phyloP scores from a whole-genome alignment of 2,888 invertebrate species.

The Mellilla xanthometata region DNA sequence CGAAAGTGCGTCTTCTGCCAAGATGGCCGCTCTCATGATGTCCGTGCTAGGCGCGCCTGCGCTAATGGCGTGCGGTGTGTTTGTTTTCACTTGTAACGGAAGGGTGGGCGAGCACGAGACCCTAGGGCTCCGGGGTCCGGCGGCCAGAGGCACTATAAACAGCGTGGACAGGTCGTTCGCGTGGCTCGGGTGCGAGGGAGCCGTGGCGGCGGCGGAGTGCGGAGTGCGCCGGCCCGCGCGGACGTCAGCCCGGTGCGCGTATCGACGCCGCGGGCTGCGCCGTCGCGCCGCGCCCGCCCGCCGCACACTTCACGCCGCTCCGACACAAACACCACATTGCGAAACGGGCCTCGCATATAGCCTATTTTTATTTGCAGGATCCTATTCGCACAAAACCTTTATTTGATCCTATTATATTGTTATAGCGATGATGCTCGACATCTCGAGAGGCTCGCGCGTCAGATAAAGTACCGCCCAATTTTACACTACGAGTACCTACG shows the following conservation, averaged over 20 bases:
- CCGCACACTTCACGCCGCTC: conserved; percentile 55
- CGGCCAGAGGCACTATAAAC: conserved; percentile 41
- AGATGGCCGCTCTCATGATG: conserved; percentile 80
- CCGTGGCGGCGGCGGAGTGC: conserved; percentile 52
- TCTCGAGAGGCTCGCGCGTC: conserved; percentile 34
- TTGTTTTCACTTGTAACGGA: conserved; percentile 70
- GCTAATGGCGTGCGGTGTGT: conserved; percentile 70
- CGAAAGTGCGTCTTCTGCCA: conserved; percentile 76
- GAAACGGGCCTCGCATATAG: conserved; percentile 54
- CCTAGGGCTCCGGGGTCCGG: conserved; percentile 33
- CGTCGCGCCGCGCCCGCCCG: conserved; percentile 40
- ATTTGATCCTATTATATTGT: conserved; percentile 50
- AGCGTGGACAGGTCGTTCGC: conserved; percentile 47
- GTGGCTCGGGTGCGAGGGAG: conserved; percentile 54
- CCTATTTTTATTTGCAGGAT: conserved; percentile 54
- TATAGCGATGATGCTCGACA: conserved; percentile 42
- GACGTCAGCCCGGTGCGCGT: conserved; percentile 67
- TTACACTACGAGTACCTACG: conserved; percentile 22
- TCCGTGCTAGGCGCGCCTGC: conserved; percentile 73
- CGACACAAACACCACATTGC: conserved; percentile 65
- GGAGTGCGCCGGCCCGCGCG: conserved; percentile 62
- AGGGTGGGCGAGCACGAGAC: conserved; percentile 42
- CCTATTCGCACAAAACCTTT: conserved; percentile 52
- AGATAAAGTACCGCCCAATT: conserved; percentile 34
- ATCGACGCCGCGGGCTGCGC: conserved; percentile 55